These are phyloP conservation scores for Melanogrammus aeglefinus DNA, from an alignment of 2,797 vertebrate species.

Conservation along the genomic window DNA sequence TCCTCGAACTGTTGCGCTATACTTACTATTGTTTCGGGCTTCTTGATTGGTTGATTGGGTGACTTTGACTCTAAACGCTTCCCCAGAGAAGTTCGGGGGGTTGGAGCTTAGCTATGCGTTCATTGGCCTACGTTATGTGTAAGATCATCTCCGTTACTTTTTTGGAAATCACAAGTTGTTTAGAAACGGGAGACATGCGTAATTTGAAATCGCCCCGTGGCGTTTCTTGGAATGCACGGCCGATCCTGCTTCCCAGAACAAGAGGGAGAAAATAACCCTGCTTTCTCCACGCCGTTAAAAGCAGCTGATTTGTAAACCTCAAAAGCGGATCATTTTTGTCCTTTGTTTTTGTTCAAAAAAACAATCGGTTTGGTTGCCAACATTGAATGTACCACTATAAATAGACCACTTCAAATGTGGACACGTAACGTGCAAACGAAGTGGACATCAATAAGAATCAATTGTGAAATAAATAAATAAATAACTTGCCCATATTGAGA, in stretches of 20 bases:
- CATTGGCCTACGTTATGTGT: too few species aligned
- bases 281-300: neutral
- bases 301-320: neutral
- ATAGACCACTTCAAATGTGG: constrained; percentile 18
- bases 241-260: neutral
- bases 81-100: neutral
- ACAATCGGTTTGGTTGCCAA: constrained; percentile 25
- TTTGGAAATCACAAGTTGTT: neutral
- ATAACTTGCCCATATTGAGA: constrained; percentile 81
- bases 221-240: neutral
- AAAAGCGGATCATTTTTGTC: neutral
- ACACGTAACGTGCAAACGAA: constrained; percentile 29
- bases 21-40: neutral
- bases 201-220: neutral
- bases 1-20: neutral
- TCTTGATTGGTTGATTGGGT: neutral
- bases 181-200: neutral
- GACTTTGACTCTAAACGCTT: too few species aligned
- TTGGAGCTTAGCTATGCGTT: too few species aligned
- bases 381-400: constrained; percentile 9
- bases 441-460: constrained; percentile 52
- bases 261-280: neutral
- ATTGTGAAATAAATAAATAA: constrained; percentile 74
- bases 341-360: neutral
- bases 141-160: neutral